phyloP scores from a whole-genome alignment of 2,797 vertebrate species.

The Synanceia verrucosa region DNA sequence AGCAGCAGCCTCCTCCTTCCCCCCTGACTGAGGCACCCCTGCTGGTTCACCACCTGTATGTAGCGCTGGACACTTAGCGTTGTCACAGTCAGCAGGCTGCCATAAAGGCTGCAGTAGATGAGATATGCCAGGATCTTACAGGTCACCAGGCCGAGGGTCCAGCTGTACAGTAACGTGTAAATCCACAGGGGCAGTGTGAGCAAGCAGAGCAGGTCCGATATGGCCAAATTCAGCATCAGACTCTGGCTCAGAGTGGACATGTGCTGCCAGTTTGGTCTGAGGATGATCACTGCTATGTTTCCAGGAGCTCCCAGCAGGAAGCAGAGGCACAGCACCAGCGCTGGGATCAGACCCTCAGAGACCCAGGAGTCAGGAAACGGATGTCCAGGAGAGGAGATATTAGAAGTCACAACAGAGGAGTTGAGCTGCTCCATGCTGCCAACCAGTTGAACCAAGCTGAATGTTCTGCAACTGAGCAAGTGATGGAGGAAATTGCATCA shows the following conservation, averaged over 20 bases:
- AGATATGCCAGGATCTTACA: slow-evolving; percentile 59
- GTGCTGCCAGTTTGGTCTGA: slow-evolving; percentile 44
- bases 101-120: slow-evolving; percentile 37
- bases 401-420: neutral
- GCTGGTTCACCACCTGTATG: slow-evolving; percentile 52
- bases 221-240: slow-evolving; percentile 69
- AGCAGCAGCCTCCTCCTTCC: slow-evolving; percentile 8
- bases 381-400: neutral
- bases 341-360: neutral
- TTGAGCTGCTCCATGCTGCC: neutral
- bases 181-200: slow-evolving; percentile 61
- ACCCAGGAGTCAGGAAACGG: neutral
- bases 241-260: slow-evolving; percentile 48
- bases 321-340: slow-evolving; percentile 17
- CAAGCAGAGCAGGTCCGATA: slow-evolving; percentile 65
- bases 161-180: slow-evolving; percentile 37
- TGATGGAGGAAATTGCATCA: neutral
- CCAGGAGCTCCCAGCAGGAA: slow-evolving; percentile 67
- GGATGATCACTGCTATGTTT: slow-evolving; percentile 53
- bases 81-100: slow-evolving; percentile 40
- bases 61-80: slow-evolving; percentile 67
- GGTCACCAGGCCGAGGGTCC: slow-evolving; percentile 36
- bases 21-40: neutral
- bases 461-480: neutral
- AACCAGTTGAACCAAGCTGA: neutral